Evolutionary conservation across 2,797 vertebrate genomes (phyloP).

Genomic region (Malacoraja senta): DNA sequence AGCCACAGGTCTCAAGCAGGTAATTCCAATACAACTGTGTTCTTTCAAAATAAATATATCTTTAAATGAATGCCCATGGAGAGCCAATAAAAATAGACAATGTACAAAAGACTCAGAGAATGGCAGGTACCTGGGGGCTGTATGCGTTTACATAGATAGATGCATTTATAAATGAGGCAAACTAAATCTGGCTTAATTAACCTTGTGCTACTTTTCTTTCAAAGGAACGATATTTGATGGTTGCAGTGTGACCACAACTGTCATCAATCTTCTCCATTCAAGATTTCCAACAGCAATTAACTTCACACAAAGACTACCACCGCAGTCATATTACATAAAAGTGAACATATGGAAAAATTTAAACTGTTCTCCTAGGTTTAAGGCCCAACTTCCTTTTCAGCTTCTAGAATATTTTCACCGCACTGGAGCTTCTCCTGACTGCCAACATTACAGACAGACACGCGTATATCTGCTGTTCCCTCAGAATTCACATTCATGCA

Average conservation of each 20-base stretch:
- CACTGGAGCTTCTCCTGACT: neutral
- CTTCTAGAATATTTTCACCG: neutral
- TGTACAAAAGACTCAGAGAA: neutral
- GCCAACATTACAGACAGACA: constrained; percentile 6
- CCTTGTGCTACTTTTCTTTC: neutral
- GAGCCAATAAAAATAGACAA: neutral
- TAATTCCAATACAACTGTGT: neutral
- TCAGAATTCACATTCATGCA: neutral
- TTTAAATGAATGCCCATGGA: neutral
- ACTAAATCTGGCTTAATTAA: neutral
- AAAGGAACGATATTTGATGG: neutral
- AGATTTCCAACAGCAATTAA: constrained; percentile 9
- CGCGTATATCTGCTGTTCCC: neutral
- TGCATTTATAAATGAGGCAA: neutral
- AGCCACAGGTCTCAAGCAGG: neutral
- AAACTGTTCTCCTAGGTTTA: constrained; percentile 8
- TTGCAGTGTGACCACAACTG: neutral
- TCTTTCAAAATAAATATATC: no score
- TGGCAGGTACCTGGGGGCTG: neutral
- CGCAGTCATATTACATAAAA: constrained; percentile 13
- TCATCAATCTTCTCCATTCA: neutral
- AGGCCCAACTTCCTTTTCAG: constrained; percentile 29
- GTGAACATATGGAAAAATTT: constrained; percentile 25
- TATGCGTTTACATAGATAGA: neutral
- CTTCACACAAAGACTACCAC: neutral